phyloP scores from a whole-genome alignment of 2,797 vertebrate genomes.

The Falco cherrug region DNA sequence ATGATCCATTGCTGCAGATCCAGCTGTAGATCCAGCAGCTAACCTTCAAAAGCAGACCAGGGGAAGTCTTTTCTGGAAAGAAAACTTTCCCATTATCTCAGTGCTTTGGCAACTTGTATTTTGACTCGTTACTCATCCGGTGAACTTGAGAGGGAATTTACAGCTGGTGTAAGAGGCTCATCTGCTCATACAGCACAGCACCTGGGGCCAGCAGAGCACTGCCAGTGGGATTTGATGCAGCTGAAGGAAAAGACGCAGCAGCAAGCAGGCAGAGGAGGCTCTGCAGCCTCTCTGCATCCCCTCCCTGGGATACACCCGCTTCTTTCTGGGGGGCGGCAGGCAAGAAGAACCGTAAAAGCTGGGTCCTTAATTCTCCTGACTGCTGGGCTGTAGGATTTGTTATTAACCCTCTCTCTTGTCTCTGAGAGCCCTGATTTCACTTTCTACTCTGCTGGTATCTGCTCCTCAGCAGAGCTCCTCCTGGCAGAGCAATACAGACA shows the following conservation, averaged over 20 bases:
- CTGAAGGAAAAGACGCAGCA: conserved; percentile 19
- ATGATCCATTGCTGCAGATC: not conserved
- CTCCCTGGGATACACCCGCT: not conserved
- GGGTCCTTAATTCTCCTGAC: not conserved
- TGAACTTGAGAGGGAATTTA: not conserved
- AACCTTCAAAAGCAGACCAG: not conserved
- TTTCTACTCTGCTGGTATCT: not conserved
- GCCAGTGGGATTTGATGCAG: conserved; percentile 61
- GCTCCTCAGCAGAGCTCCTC: not conserved
- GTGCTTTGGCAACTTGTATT: conserved; percentile 3
- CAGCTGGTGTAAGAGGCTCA: conserved; percentile 76
- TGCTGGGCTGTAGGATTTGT: not conserved
- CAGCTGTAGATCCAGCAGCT: not conserved
- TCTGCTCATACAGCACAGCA: conserved; percentile 78
- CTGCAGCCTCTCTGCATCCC: not conserved
- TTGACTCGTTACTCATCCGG: not conserved
- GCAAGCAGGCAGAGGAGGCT: not conserved
- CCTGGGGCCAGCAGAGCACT: conserved; percentile 78
- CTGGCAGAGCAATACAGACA: not conserved
- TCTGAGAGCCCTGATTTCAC: not conserved
- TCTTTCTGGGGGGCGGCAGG: not conserved
- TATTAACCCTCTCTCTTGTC: not conserved
- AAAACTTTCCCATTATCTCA: conserved; percentile 17
- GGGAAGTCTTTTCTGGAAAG: not conserved
- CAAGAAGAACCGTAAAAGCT: not conserved